Evolutionary conservation across 2,113 vertebrate species (phyloP), one percentile per base, ranked within the genome.

Genomic region (Halcyon senegalensis): DNA sequence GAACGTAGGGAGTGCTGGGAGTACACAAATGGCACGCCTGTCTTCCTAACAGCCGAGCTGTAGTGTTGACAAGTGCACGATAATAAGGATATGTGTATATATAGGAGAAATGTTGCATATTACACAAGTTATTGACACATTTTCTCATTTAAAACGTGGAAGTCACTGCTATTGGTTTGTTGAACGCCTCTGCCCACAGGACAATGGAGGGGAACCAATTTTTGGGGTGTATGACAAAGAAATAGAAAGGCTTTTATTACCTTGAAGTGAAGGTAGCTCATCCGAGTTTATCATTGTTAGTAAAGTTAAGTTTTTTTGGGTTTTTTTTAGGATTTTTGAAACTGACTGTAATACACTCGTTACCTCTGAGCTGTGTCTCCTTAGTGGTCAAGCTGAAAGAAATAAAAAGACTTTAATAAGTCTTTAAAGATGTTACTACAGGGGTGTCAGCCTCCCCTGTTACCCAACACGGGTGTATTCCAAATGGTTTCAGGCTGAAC

Each of bases 41-140:
- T 25, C 78, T 66, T 48, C 25, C 1, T 33, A 4, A 28, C 12
- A 11, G 1, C 20, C 2, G 20, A 33, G 8, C 58, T 51, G 12
- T 10, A 19, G 27, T 56, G 50, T 33, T 77, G 73, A 28, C 81
- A 89, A 87, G 62, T 8, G 31, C 51, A 3, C 3, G 1, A 16
- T 43, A 15, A 15, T 4, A 1, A 8, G 35, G 73, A 4, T 2
- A 46, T 31, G 3, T 7, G 30, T 67, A 2, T 23, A 1, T 23
- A 13, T 3, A 6, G 55, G 41, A 16, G 14, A 8, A 16, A 7
- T 10, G 19, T 33, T 35, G 5, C 0, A 0, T 18, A 6, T 73
- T 10, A 1, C 14, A 1, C 24, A 4, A 11, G 39, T 28, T 23
- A 48, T 25, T 4, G 4, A 30, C 35, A 50, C 2, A 0, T 62